Evolutionary conservation across 2,888 invertebrate genomes (phyloP).

Genomic region (Netelia melanura): DNA sequence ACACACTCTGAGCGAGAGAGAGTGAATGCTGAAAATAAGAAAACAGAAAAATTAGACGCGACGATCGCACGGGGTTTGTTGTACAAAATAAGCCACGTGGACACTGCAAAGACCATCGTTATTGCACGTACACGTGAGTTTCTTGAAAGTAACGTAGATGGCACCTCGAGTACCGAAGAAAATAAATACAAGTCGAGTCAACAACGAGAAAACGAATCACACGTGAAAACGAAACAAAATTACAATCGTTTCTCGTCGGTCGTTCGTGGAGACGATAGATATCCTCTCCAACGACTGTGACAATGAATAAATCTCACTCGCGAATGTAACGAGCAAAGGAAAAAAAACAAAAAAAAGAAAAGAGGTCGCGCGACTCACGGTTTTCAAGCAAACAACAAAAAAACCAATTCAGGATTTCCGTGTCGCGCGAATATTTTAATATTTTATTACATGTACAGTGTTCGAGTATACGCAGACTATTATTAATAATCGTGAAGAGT

Average conservation of each 20-base stretch:
- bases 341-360: not conserved
- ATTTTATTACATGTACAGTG: slow-evolving; percentile 61
- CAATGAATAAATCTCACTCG: not conserved
- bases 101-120: slow-evolving; percentile 66
- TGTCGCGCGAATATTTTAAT: slow-evolving; percentile 56
- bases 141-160: slow-evolving; percentile 60
- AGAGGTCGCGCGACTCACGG: slow-evolving; percentile 10
- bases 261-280: too few relatives aligned
- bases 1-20: slow-evolving; percentile 7
- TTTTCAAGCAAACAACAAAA: not conserved
- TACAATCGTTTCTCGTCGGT: not conserved
- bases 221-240: not conserved
- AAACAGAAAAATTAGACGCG: slow-evolving; percentile 1
- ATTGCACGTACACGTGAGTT: not conserved
- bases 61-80: slow-evolving; percentile 5
- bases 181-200: not conserved
- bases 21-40: not conserved
- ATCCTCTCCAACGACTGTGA: too few relatives aligned
- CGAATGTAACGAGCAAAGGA: slow-evolving; percentile 7
- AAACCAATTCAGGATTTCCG: not conserved
- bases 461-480: slow-evolving; percentile 64
- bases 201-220: not conserved
- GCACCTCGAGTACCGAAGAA: not conserved
- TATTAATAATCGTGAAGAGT: slow-evolving; percentile 27
- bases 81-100: not conserved